phyloP scores from a whole-genome alignment of 2,797 vertebrate species.

The Typhlichthys eigenmanni region DNA sequence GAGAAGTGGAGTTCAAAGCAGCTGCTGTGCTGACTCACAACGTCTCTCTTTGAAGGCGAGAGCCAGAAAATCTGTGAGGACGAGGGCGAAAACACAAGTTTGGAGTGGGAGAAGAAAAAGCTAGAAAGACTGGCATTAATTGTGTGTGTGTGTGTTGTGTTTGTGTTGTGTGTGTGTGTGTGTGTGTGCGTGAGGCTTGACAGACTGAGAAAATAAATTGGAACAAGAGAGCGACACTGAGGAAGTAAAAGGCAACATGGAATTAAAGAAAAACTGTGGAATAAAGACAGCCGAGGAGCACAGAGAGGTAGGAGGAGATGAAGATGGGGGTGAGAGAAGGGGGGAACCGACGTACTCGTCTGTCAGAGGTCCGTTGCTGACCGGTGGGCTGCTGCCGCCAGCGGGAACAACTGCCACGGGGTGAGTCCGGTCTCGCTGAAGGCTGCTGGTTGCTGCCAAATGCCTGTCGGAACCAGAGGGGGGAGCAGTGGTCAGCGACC shows the following conservation, averaged over 20 bases:
- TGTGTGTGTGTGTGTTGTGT: background rate
- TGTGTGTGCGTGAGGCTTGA: conserved; percentile 11
- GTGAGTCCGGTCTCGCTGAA: conserved; percentile 88
- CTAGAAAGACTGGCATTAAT: background rate
- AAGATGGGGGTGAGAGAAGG: background rate
- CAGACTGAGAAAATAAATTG: conserved; percentile 22
- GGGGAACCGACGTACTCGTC: conserved; percentile 82
- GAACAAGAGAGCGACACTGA: conserved; percentile 26
- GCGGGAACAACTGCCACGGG: conserved; percentile 62
- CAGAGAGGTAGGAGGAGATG: background rate
- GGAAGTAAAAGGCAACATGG: background rate
- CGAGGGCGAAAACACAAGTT: conserved; percentile 33
- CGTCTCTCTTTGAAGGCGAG: conserved; percentile 47
- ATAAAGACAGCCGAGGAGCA: background rate
- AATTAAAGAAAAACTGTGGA: background rate
- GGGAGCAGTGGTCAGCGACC: conserved; percentile 6
- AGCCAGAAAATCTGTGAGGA: conserved; percentile 40
- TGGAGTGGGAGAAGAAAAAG: conserved; percentile 1
- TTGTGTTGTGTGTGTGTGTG: background rate
- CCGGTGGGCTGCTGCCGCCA: conserved; percentile 67
- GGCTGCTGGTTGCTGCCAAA: conserved; percentile 76
- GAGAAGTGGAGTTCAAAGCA: conserved; percentile 62
- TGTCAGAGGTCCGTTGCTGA: conserved; percentile 70
- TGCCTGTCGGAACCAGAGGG: conserved; percentile 72
- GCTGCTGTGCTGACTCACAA: conserved; percentile 58